Percentiles rank a stretch among this genome's conserved stretches.
These are phyloP conservation scores for Germaria angustata DNA, from an alignment of 2,888 invertebrate species.

Conservation along the genomic window DNA sequence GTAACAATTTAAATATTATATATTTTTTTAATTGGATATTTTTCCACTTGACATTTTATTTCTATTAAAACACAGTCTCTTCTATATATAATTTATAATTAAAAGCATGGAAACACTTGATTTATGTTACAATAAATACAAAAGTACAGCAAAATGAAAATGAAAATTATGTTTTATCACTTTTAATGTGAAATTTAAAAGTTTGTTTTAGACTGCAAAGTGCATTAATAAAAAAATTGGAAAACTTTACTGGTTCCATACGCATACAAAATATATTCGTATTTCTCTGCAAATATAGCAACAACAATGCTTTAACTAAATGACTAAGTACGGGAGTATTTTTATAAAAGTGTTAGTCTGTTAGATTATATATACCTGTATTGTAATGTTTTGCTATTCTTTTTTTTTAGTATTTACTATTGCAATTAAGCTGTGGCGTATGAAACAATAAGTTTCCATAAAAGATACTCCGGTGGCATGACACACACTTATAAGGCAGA, in stretches of 20 bases:
- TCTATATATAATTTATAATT: constrained; percentile 3
- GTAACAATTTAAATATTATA: too few species aligned
- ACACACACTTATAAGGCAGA: constrained; percentile 16
- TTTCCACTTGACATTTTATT: background rate
- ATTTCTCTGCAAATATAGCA: background rate
- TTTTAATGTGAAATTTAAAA: constrained; percentile 23
- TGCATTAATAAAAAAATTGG: background rate
- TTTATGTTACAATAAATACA: background rate
- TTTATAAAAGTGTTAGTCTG: constrained; percentile 14
- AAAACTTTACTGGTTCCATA: background rate
- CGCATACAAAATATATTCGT: too few species aligned
- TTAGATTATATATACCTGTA: constrained; percentile 5
- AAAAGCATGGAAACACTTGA: background rate
- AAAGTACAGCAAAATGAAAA: constrained; percentile 42
- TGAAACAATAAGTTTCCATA: constrained; percentile 65
- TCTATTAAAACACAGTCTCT: background rate
- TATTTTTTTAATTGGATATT: too few species aligned
- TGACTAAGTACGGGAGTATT: constrained; percentile 16
- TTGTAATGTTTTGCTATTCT: constrained; percentile 47
- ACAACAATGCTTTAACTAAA: constrained; percentile 16
- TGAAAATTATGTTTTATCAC: constrained; percentile 46
- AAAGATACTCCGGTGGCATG: constrained; percentile 67
- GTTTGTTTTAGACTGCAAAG: constrained; percentile 5
- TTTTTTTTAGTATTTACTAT: constrained; percentile 62
- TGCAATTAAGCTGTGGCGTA: constrained; percentile 66